A percentile compares a stretch with the other conserved stretches of the same genome.
These are phyloP conservation scores for Tenebrosternarchus preto DNA, from an alignment of 2,113 vertebrate genomes.

Conservation along the genomic window DNA sequence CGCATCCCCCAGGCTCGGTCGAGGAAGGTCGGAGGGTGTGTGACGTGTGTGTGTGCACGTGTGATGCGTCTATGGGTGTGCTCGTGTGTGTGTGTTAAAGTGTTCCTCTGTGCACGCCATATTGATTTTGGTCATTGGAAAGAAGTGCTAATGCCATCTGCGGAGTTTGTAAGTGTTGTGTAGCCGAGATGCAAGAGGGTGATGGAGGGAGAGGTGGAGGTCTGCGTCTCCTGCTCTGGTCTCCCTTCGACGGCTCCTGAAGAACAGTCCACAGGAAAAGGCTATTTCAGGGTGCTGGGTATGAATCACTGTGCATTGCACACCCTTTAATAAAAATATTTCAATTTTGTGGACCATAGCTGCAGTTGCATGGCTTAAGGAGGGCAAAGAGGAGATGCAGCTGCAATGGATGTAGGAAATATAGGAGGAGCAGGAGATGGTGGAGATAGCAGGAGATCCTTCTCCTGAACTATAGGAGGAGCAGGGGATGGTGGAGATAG, in stretches of 20 bases:
- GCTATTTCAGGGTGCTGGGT: no score
- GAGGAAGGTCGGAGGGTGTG: neutral
- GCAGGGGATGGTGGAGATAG: no score
- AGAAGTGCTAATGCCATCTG: constrained; percentile 36
- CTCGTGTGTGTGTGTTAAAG: constrained; percentile 11
- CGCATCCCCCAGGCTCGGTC: constrained; percentile 24
- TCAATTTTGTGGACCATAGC: no score
- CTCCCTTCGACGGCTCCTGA: constrained; percentile 6
- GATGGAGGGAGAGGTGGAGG: neutral
- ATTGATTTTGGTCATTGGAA: constrained; percentile 38
- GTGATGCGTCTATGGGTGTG: neutral
- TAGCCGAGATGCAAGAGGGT: constrained; percentile 11
- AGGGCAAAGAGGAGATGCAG: no score
- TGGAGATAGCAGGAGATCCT: no score
- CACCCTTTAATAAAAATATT: no score
- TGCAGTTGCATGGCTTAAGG: no score
- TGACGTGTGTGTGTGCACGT: constrained; percentile 1
- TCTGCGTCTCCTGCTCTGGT: constrained; percentile 31
- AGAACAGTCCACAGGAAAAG: constrained; percentile 11
- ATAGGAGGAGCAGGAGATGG: no score
- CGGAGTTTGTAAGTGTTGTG: constrained; percentile 36
- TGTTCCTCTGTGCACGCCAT: constrained; percentile 26
- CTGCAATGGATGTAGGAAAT: no score
- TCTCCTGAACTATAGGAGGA: no score
- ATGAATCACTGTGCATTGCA: no score